A percentile compares a stretch with the other conserved stretches of the same genome.
Conservation (phyloP, 2,113 vertebrate species). For the Gnathonemus echidnorhynchus region DNA sequence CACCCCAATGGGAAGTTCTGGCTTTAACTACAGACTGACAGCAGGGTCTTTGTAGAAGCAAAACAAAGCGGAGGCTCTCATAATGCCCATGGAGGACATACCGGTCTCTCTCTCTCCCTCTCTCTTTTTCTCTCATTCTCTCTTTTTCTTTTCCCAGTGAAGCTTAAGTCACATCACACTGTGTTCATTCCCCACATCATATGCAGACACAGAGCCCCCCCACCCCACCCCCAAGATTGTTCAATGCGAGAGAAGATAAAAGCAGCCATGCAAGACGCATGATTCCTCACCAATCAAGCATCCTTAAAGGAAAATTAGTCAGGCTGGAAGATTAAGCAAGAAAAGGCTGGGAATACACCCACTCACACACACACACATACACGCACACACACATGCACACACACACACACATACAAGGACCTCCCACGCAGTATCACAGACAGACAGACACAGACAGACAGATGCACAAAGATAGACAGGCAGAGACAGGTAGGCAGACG, state of each 20-base stretch:
- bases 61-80: neutral
- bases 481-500: neutral
- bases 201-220: neutral
- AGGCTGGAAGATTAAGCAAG: neutral
- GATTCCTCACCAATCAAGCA: neutral
- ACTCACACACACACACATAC: neutral
- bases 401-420: neutral
- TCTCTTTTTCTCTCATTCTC: neutral
- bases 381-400: neutral
- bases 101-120: neutral
- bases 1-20: neutral
- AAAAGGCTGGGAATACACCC: neutral
- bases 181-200: neutral
- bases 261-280: neutral
- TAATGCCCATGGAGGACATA: neutral
- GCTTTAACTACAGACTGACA: neutral
- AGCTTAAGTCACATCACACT: neutral
- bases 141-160: neutral
- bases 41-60: neutral
- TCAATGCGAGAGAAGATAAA: neutral
- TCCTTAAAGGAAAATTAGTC: neutral
- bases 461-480: neutral
- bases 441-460: constrained; percentile 19
- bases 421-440: neutral
- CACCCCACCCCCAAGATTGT: neutral